Base-by-base conservation (phyloP, 1,140 invertebrate genomes). In the Aporrectodea caliginosa region DNA sequence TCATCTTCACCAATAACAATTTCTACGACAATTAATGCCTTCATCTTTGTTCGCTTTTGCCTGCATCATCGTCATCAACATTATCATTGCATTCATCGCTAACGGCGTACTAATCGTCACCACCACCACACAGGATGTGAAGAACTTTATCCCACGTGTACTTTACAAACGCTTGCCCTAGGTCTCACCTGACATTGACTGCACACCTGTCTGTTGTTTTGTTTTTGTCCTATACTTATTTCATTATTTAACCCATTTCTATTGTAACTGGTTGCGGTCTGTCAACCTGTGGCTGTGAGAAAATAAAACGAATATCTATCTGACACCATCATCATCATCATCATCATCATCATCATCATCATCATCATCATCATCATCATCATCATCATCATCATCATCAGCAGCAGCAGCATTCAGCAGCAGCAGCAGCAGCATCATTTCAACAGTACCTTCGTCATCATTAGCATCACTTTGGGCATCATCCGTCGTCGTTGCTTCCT, bases 351-450 rank as follows among this genome's bases (percentile, higher is more conserved):
- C 43, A 58, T 58, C 43, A 58, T 58, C 43, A 58, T 58, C 43
- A 58, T 58, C 43, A 58, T 58, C 43, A 58, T 58, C 43, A 58
- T 58, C 43, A 12, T 58, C 43, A 58, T 58, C 43, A 12, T 58
- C 43, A 12, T 58, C 43, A 12, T 58, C 43, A 58, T 12, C 43
- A 58, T 58, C 43, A 58, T 58, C 43, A 58, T 58, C 43, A 58
- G 43, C 43, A 58, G 43, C 43, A 58, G 43, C 43, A 58, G 43
- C 43, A n/a, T n/a, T 58, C 43, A 58, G 6, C 43, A 58, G 6
- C 43, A 58, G 43, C 43, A 58, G 43, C 43, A 58, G 43, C 43
- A 58, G 43, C 43, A n/a, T n/a, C n/a, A n/a, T n/a, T n/a, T n/a
- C n/a, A 58, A 58, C 43, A 58, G 6, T 58, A 58, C 43, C 43